Conservation (phyloP, 2,888 invertebrate genomes). For the Cepaea hortensis region DNA sequence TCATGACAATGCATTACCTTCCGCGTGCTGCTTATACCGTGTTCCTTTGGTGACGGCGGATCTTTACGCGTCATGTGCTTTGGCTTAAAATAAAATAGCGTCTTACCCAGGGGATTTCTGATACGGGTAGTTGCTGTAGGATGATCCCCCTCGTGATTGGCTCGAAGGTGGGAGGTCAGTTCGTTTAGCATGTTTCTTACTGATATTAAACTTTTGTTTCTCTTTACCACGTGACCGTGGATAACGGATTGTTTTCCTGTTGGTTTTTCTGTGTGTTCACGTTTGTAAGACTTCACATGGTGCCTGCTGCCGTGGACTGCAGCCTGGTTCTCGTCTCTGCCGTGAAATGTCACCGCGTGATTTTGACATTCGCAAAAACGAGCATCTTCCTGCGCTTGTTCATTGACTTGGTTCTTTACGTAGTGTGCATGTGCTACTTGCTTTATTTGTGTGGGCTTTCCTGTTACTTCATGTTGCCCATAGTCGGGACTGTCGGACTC, state of each 20-base stretch:
- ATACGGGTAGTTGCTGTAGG: not conserved
- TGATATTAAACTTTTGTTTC: conserved; percentile 33
- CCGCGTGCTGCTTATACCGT: too few relatives aligned
- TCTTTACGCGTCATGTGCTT: not conserved
- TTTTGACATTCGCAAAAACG: not conserved
- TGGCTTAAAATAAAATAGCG: not conserved
- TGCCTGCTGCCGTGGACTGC: not conserved
- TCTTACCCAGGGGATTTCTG: not conserved
- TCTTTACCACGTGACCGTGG: conserved; percentile 9
- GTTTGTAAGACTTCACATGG: not conserved
- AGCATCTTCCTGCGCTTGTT: not conserved
- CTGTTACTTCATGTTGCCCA: not conserved
- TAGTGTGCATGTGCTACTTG: not conserved
- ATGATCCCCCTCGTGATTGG: not conserved
- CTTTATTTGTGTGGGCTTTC: not conserved
- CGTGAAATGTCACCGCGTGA: not conserved
- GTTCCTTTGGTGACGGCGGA: not conserved
- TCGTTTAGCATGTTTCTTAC: conserved; percentile 26
- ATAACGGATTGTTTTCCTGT: not conserved
- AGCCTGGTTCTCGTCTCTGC: not conserved
- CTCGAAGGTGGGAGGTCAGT: not conserved
- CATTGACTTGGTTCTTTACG: not conserved
- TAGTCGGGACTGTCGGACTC: not conserved
- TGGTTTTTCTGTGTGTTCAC: not conserved
- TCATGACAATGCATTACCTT: not conserved